Percentiles rank a stretch among this genome's conserved stretches.
Conservation (phyloP, 2,797 vertebrate genomes). For the Esox masquinongy region DNA sequence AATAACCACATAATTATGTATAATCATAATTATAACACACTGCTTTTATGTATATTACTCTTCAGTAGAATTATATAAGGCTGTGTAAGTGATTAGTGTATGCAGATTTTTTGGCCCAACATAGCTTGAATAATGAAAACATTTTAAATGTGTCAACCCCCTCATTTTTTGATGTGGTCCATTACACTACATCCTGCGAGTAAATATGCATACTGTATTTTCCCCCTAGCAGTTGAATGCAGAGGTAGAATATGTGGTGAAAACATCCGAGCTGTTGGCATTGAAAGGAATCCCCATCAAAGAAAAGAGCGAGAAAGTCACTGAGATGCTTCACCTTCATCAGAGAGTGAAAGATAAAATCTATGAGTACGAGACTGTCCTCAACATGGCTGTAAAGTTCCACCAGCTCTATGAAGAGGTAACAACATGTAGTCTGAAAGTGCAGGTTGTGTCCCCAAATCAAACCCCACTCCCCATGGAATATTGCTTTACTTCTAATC, state of each 20-base stretch:
- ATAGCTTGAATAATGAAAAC: neutral
- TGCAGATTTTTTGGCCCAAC: neutral
- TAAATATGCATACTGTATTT: neutral
- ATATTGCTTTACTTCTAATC: neutral
- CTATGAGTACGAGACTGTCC: slow-evolving; percentile 75
- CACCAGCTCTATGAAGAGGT: slow-evolving; percentile 81
- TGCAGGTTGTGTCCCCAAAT: neutral
- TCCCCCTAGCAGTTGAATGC: slow-evolving; percentile 77
- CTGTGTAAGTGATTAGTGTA: neutral
- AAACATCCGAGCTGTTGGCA: slow-evolving; percentile 72
- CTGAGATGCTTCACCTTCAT: slow-evolving; percentile 78
- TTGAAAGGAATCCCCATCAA: slow-evolving; percentile 67
- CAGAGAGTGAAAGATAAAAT: slow-evolving; percentile 77
- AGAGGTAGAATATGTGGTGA: slow-evolving; percentile 79
- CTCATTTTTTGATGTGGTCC: neutral
- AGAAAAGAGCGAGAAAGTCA: slow-evolving; percentile 75
- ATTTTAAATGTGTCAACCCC: neutral
- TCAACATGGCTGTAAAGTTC: slow-evolving; percentile 79
- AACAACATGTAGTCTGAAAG: slow-evolving; percentile 20
- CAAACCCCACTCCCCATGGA: neutral
- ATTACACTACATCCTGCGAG: neutral
- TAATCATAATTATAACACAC: neutral
- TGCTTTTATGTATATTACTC: neutral
- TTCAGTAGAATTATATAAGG: neutral
- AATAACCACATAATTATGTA: neutral